Percentiles rank a stretch among this genome's conserved stretches.
phyloP scores from a whole-genome alignment of 1,140 invertebrate genomes.

The Drosophila serrata region DNA sequence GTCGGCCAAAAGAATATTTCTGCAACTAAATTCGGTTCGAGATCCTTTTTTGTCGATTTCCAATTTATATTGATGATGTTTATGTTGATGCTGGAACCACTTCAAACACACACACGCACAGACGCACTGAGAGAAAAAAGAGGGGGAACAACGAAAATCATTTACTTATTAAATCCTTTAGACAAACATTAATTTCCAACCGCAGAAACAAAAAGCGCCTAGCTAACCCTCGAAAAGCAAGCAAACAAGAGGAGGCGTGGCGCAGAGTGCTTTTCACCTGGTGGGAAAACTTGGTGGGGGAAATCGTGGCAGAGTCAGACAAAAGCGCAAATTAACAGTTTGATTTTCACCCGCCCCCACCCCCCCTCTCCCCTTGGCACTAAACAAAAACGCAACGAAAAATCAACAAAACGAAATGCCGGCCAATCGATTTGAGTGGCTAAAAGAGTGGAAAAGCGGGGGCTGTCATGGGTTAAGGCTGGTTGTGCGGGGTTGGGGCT shows the following conservation, averaged over 20 bases:
- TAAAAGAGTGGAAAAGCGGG: constrained; percentile 12
- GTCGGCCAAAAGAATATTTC: constrained; percentile 30
- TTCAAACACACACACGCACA: constrained; percentile 9
- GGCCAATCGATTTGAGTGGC: constrained; percentile 72
- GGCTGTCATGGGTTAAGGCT: constrained; percentile 14
- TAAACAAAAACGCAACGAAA: constrained; percentile 80
- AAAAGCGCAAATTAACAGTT: constrained; percentile 83
- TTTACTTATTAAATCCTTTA: constrained; percentile 82
- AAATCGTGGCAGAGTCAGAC: constrained; percentile 59
- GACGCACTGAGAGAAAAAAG: constrained; percentile 11
- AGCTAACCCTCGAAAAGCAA: constrained; percentile 70
- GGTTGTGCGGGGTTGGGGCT: background rate
- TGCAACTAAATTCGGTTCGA: constrained; percentile 26
- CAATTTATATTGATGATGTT: constrained; percentile 63
- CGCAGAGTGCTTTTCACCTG: constrained; percentile 70
- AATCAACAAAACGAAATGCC: constrained; percentile 72
- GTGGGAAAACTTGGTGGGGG: background rate
- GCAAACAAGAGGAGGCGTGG: constrained; percentile 54
- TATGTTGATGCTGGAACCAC: constrained; percentile 41
- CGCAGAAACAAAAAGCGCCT: constrained; percentile 69
- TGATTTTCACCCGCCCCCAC: constrained; percentile 57
- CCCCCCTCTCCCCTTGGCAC: constrained; percentile 25
- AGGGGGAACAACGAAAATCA: constrained; percentile 67
- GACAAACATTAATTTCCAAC: constrained; percentile 78
- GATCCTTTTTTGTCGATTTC: constrained; percentile 30